Conservation (phyloP, 2,888 invertebrate species). For the Andricus curvator region DNA sequence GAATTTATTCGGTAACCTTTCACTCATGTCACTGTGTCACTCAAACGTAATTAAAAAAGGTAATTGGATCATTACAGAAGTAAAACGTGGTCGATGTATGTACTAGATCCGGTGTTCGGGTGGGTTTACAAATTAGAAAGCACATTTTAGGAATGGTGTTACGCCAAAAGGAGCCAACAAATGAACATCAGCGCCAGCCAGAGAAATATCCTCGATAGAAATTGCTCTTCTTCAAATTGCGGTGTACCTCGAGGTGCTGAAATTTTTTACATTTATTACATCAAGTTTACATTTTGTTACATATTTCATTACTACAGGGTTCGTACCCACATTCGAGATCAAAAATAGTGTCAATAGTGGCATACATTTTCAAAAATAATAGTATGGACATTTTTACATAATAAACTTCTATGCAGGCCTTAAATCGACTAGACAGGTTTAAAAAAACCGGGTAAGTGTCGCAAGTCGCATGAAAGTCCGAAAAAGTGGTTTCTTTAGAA, state of each 20-base stretch:
- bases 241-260: constrained; percentile 89
- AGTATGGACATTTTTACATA: too few relatives aligned
- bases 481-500: too few relatives aligned
- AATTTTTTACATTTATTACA: constrained; percentile 59
- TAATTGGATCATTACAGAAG: constrained; percentile 6
- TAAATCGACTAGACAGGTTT: too few relatives aligned
- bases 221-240: constrained; percentile 95
- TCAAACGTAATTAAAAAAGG: constrained; percentile 3
- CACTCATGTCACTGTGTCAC: neutral
- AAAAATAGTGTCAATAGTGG: too few relatives aligned
- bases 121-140: constrained; percentile 5
- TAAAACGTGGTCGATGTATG: neutral
- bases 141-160: constrained; percentile 69
- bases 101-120: constrained; percentile 4
- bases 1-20: constrained; percentile 10
- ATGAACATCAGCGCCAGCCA: constrained; percentile 95
- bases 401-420: too few relatives aligned
- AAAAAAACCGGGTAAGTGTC: too few relatives aligned
- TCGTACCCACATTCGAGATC: too few relatives aligned
- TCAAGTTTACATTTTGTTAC: too few relatives aligned
- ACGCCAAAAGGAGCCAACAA: constrained; percentile 95
- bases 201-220: constrained; percentile 94
- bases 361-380: too few relatives aligned
- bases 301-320: too few relatives aligned
- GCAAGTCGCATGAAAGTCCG: too few relatives aligned